These are phyloP conservation scores for Hycleus phaleratus DNA, from an alignment of 1,140 invertebrate species.

Conservation along the genomic window DNA sequence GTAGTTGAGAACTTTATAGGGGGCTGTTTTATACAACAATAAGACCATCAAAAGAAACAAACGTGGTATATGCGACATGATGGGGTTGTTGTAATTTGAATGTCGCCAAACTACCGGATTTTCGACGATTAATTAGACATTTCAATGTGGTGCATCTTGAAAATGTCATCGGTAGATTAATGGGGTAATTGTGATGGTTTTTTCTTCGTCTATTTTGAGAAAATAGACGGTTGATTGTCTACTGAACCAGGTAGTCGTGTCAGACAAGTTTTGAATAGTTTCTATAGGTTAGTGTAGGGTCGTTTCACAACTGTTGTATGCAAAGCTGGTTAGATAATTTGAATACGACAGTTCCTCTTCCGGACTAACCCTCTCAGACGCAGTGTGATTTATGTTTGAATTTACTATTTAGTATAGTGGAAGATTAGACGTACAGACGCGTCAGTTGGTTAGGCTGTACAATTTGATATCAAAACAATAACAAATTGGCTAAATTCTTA, in stretches of 20 bases:
- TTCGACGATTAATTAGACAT: too few relatives aligned
- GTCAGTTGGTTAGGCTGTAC: constrained; percentile 19
- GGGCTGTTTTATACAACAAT: too few relatives aligned
- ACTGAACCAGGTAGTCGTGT: too few relatives aligned
- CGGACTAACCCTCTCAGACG: constrained; percentile 21
- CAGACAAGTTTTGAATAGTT: neutral
- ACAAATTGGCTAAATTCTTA: too few relatives aligned
- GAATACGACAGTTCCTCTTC: constrained; percentile 24
- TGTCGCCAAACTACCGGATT: too few relatives aligned
- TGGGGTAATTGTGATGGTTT: too few relatives aligned
- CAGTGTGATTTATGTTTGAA: constrained; percentile 21
- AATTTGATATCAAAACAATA: too few relatives aligned
- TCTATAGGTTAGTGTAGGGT: constrained; percentile 13
- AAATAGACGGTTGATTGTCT: neutral
- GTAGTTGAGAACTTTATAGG: constrained; percentile 6
- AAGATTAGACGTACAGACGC: constrained; percentile 3
- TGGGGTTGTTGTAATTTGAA: constrained; percentile 1
- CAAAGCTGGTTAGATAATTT: constrained; percentile 22
- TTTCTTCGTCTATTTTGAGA: neutral
- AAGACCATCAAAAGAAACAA: neutral
- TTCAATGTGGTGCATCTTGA: too few relatives aligned
- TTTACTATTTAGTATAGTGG: too few relatives aligned
- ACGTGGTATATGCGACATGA: constrained; percentile 9
- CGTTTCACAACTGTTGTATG: constrained; percentile 23
- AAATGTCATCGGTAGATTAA: too few relatives aligned